These are phyloP conservation scores for Cabera pusaria DNA, from an alignment of 2,888 invertebrate species.

Conservation along the genomic window DNA sequence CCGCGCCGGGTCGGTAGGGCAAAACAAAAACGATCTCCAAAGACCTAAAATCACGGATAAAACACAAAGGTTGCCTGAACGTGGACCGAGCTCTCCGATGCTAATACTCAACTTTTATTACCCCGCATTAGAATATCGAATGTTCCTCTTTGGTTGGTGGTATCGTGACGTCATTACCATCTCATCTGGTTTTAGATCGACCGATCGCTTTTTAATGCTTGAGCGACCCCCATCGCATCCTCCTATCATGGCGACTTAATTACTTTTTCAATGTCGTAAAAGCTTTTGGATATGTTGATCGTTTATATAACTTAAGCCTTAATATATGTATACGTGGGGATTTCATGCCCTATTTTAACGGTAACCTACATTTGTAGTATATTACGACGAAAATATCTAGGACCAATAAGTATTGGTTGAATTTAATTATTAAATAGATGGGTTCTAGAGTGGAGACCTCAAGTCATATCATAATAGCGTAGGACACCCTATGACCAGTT, in stretches of 20 bases:
- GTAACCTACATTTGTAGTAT: too few species aligned
- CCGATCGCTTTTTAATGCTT: slow-evolving; percentile 20
- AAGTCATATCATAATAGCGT: too few species aligned
- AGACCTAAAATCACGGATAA: slow-evolving; percentile 8
- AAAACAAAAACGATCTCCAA: not conserved
- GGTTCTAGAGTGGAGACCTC: too few species aligned
- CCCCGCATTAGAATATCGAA: slow-evolving; percentile 67
- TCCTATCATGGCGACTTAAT: slow-evolving; percentile 10
- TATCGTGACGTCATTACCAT: slow-evolving; percentile 53
- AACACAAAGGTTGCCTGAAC: slow-evolving; percentile 9
- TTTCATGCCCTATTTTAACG: too few species aligned
- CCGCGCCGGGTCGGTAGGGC: too few species aligned
- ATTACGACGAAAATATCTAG: too few species aligned
- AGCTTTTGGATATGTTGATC: not conserved
- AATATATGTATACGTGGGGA: too few species aligned
- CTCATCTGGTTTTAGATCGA: slow-evolving; percentile 44
- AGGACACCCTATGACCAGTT: too few species aligned
- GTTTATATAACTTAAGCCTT: too few species aligned
- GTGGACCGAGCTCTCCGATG: slow-evolving; percentile 44
- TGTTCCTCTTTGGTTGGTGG: slow-evolving; percentile 48
- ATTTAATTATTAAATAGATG: too few species aligned
- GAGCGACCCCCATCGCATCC: slow-evolving; percentile 10
- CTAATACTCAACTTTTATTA: slow-evolving; percentile 62
- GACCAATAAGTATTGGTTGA: too few species aligned
- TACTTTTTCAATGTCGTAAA: slow-evolving; percentile 11